These are phyloP conservation scores for Eristalinus aeneus DNA, from an alignment of 2,888 invertebrate genomes.

Conservation along the genomic window DNA sequence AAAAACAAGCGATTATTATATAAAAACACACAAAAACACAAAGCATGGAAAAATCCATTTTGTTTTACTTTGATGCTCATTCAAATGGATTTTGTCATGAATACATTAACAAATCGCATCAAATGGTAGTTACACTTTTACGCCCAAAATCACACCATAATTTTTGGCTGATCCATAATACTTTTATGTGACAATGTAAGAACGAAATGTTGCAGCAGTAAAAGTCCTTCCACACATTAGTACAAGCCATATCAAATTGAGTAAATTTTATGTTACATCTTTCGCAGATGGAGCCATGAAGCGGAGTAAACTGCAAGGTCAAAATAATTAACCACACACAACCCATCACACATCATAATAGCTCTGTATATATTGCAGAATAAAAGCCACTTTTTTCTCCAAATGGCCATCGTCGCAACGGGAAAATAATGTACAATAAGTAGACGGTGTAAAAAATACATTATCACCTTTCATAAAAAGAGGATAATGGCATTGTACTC, in stretches of 20 bases:
- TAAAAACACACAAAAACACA: too few relatives aligned
- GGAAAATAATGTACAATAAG: conserved; percentile 14
- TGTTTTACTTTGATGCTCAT: too few relatives aligned
- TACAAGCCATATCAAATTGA: not conserved
- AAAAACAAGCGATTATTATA: too few relatives aligned
- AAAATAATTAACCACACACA: conserved; percentile 30
- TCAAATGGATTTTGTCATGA: too few relatives aligned
- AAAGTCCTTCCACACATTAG: not conserved
- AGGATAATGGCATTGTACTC: conserved; percentile 32
- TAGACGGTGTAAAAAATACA: conserved; percentile 21
- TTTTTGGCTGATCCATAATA: not conserved
- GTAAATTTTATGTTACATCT: not conserved
- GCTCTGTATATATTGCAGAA: conserved; percentile 33
- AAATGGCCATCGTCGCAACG: conserved; percentile 26
- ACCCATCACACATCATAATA: conserved; percentile 61
- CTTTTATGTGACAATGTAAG: not conserved
- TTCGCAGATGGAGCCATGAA: not conserved
- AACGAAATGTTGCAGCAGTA: not conserved
- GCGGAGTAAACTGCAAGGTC: conserved; percentile 51
- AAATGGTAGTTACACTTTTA: too few relatives aligned
- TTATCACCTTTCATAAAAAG: conserved; percentile 51
- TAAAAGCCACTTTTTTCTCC: conserved; percentile 16
- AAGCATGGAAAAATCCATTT: too few relatives aligned
- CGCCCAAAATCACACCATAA: too few relatives aligned
- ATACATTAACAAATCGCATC: too few relatives aligned